Conservation (phyloP, 2,113 vertebrate species). For the Ptyas mucosa region DNA sequence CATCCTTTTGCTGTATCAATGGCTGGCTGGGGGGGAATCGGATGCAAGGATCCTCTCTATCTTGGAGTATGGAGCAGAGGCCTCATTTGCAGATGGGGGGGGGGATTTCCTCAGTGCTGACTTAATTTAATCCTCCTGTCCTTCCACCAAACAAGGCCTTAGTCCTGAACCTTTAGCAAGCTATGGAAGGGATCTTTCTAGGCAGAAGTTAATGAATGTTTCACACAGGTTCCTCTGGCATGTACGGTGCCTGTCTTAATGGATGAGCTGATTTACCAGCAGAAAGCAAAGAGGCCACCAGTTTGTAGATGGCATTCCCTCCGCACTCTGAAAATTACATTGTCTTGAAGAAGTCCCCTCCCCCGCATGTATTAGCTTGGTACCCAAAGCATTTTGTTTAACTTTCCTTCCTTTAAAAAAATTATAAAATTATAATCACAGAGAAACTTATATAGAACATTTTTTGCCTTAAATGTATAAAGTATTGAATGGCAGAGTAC, state of each 20-base stretch:
- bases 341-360: neutral
- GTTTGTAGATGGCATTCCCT: neutral
- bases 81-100: conserved; percentile 61
- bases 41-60: neutral
- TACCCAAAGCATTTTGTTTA: neutral
- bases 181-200: neutral
- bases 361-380: conserved; percentile 25
- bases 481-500: neutral
- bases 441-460: conserved; percentile 23
- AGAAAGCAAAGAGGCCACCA: neutral
- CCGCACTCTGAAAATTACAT: conserved; percentile 31
- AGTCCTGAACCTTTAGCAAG: neutral
- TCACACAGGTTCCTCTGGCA: neutral
- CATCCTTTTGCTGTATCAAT: fast-evolving
- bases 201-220: neutral
- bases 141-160: conserved; percentile 40
- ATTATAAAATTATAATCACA: conserved; percentile 29
- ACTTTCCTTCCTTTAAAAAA: neutral
- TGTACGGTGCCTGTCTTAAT: neutral
- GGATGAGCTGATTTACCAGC: neutral
- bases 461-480: neutral
- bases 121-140: conserved; percentile 51
- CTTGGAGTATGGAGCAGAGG: conserved; percentile 16
- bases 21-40: conserved; percentile 1
- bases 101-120: conserved; percentile 20